Conservation (phyloP, 2,113 vertebrate genomes). For the Corydoras maculifer region DNA sequence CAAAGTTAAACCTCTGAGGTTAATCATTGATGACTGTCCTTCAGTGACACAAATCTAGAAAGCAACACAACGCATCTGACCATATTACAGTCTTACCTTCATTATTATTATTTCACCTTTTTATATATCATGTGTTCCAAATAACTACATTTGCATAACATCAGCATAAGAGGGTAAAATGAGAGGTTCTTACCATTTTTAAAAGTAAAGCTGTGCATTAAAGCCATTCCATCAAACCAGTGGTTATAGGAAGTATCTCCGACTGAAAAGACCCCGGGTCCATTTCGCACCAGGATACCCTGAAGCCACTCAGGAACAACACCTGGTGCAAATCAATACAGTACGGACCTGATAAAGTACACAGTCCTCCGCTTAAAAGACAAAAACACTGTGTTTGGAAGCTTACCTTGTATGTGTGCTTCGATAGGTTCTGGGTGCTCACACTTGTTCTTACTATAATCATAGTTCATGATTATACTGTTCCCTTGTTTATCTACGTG, state of each 20-base stretch:
- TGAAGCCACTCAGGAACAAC: constrained; percentile 78
- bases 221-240: constrained; percentile 91
- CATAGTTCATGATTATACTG: constrained; percentile 36
- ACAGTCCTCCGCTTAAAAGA: too few species aligned
- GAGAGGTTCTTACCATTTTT: constrained; percentile 64
- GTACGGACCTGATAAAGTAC: not conserved
- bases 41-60: too few species aligned
- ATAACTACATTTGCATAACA: too few species aligned
- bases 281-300: constrained; percentile 82
- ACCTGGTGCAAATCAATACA: constrained; percentile 46
- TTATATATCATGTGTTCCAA: too few species aligned
- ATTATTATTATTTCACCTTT: too few species aligned
- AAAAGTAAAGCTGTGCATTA: constrained; percentile 87
- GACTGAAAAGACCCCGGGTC: constrained; percentile 80
- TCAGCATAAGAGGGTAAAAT: not conserved
- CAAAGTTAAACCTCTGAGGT: too few species aligned
- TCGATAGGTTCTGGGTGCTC: constrained; percentile 44
- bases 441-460: constrained; percentile 38
- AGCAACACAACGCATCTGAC: too few species aligned
- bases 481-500: not conserved
- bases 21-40: too few species aligned
- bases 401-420: constrained; percentile 42
- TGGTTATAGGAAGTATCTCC: constrained; percentile 82
- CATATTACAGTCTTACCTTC: too few species aligned
- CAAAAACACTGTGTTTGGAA: too few species aligned